Evolutionary conservation across 2,888 invertebrate genomes (phyloP), one percentile per base, ranked within the genome.

Genomic region (Plagodis pulveraria): DNA sequence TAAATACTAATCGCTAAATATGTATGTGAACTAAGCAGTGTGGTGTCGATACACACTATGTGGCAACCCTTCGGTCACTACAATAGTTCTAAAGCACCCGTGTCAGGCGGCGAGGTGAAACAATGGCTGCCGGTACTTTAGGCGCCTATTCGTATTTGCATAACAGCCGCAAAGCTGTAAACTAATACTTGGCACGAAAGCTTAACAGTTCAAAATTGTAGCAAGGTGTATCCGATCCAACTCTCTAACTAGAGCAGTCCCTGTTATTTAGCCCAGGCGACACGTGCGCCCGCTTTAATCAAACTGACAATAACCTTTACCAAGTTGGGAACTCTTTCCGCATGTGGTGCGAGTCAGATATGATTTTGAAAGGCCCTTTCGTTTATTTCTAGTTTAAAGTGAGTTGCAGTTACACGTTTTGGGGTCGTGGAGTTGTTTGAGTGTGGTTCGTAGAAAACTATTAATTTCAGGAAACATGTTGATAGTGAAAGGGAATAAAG

Each of bases 161-260:
- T 76, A 79, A 71, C 69, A 71, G 69, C 74, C 69, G 63, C 72
- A 69, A 75, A 73, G 72, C 72, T 74, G 72, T 74, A 72, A 79
- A 77, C 72, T 77, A 75, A 78, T 77, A 76, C 74, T 75, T 76
- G 73, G 70, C 71, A 69, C 68, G 66, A 65, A 71, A 74, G 67
- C 71, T 71, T 65, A 71, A 65, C 67, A 72, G 62, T 67, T 70
- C 70, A 72, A 71, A 74, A 76, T 73, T 71, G 70, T 66, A 68
- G 67, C 66, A 69, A 71, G 68, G 69, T 70, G 60, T 68, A 70
- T 71, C 67, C 66, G 66, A 75, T 75, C 65, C 62, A 55, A 56
- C 61, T 63, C 58, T 48, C 60, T 62, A 60, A 57, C 55, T 61
- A 54, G 58, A 51, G 32, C 50, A 59, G 52, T 51, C 59, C 59